Conservation (phyloP, 2,113 vertebrate species). For the Indri indri region DNA sequence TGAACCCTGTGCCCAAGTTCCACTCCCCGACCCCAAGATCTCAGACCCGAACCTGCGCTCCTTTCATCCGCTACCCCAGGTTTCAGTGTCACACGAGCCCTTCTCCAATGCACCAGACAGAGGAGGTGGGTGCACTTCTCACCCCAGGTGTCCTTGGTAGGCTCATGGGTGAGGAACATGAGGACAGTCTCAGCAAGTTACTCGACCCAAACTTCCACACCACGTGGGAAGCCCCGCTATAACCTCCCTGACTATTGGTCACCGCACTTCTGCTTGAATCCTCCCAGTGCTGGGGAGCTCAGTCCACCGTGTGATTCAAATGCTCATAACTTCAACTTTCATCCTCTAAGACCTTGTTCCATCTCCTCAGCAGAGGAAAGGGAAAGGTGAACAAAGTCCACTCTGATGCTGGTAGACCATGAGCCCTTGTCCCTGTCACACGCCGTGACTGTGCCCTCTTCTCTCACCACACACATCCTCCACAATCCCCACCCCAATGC, state of each 20-base stretch:
- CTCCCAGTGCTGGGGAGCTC: neutral
- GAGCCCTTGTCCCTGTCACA: accelerated
- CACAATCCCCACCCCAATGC: neutral
- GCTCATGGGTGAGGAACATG: neutral
- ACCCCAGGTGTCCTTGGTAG: neutral
- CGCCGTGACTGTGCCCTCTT: too few species aligned
- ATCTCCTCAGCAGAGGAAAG: neutral
- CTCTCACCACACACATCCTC: neutral
- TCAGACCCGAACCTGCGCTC: neutral
- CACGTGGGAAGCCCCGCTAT: neutral
- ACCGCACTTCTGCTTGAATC: neutral
- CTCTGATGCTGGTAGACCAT: neutral
- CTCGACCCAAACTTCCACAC: too few species aligned
- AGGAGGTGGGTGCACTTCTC: neutral
- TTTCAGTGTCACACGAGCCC: neutral
- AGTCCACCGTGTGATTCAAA: neutral
- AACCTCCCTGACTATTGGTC: neutral
- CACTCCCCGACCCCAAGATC: neutral
- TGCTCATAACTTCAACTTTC: neutral
- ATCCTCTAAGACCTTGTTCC: neutral
- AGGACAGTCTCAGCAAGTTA: neutral
- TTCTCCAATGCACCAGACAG: neutral
- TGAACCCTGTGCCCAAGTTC: accelerated
- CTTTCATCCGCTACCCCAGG: neutral
- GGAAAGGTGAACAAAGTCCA: neutral